Conservation (phyloP, 2,888 invertebrate genomes). For the Epicampocera succincta region DNA sequence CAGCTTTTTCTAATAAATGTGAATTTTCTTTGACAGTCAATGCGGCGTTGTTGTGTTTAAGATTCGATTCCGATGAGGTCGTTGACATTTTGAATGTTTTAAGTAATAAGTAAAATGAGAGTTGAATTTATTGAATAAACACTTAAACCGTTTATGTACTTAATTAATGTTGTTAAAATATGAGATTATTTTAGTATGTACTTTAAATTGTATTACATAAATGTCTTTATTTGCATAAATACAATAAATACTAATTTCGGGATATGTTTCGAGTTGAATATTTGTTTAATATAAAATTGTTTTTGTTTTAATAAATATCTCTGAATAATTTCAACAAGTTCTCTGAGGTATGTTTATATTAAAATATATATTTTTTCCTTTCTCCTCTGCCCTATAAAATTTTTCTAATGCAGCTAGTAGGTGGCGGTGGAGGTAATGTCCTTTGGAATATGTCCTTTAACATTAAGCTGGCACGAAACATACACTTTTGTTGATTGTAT, state of each 20-base stretch:
- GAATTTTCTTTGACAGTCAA: constrained; percentile 78
- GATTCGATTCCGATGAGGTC: constrained; percentile 71
- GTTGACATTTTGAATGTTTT: constrained; percentile 68
- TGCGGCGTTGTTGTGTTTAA: constrained; percentile 70
- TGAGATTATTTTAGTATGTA: constrained; percentile 46
- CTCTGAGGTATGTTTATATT: background rate
- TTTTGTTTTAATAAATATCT: constrained; percentile 6
- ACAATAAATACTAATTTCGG: constrained; percentile 42
- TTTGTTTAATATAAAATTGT: constrained; percentile 3
- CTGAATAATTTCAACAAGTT: constrained; percentile 30
- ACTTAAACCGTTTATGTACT: constrained; percentile 12
- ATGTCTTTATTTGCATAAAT: constrained; percentile 15
- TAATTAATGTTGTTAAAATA: constrained; percentile 23
- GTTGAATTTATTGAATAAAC: constrained; percentile 11
- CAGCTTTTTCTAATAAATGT: constrained; percentile 78
- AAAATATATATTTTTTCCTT: background rate
- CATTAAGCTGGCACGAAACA: constrained; percentile 53
- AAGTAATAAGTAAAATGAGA: background rate
- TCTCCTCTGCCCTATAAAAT: too few relatives aligned
- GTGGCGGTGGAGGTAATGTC: constrained; percentile 37
- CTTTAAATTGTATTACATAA: constrained; percentile 45
- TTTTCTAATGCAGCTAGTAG: constrained; percentile 8
- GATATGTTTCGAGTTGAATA: constrained; percentile 60
- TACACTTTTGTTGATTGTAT: constrained; percentile 42
- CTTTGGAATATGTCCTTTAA: constrained; percentile 63